These are phyloP conservation scores for Agrochola litura DNA, from an alignment of 2,888 invertebrate genomes.

Conservation along the genomic window DNA sequence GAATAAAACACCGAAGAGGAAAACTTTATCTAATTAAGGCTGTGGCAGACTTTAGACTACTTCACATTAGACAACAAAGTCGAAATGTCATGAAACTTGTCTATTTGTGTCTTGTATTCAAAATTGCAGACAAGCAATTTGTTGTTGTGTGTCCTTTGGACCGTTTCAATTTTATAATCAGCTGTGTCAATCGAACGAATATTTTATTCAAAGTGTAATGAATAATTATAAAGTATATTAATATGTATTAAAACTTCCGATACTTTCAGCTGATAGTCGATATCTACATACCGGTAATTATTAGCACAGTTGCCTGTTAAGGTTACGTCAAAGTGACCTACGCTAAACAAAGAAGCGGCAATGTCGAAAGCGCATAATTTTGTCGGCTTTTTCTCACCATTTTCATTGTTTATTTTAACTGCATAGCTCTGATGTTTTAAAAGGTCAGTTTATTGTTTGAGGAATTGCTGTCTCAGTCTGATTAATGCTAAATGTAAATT, in stretches of 20 bases:
- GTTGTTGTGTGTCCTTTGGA: neutral
- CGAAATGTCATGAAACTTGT: constrained; percentile 33
- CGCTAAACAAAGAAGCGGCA: constrained; percentile 29
- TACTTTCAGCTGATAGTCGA: constrained; percentile 27
- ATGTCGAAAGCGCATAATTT: constrained; percentile 46
- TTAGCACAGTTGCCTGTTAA: constrained; percentile 51
- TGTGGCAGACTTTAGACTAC: neutral
- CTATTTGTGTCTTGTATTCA: constrained; percentile 3
- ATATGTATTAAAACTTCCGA: constrained; percentile 44
- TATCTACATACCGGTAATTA: constrained; percentile 34
- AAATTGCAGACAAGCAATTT: constrained; percentile 15
- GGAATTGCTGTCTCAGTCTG: constrained; percentile 4
- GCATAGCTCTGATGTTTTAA: constrained; percentile 5
- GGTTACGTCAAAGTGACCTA: constrained; percentile 64
- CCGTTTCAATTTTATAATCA: constrained; percentile 35
- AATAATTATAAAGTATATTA: constrained; percentile 15
- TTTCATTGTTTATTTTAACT: constrained; percentile 35
- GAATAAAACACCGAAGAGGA: constrained; percentile 21
- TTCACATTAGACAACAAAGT: constrained; percentile 16
- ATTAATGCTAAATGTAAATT: constrained; percentile 1
- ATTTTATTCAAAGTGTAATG: constrained; percentile 10
- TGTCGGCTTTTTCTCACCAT: constrained; percentile 44
- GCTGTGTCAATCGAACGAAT: constrained; percentile 41
- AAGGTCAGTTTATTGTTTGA: constrained; percentile 23
- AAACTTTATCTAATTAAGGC: constrained; percentile 32